phyloP scores from a whole-genome alignment of 2,888 invertebrate genomes.

The Cryptus armator region DNA sequence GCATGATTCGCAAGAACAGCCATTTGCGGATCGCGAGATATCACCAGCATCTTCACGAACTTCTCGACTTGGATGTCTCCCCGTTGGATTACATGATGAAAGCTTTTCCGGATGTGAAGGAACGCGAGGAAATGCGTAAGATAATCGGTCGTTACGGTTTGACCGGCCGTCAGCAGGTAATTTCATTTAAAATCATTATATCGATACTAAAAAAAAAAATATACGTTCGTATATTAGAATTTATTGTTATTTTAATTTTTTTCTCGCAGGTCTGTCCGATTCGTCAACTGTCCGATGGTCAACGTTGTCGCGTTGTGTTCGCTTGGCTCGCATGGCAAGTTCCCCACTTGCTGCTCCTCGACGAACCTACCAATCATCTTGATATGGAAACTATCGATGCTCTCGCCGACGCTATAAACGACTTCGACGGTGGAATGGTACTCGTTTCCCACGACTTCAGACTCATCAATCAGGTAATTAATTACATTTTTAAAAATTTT shows the following conservation, averaged over 20 bases:
- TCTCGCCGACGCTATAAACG: slow-evolving; percentile 98
- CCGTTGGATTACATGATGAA: slow-evolving; percentile 99
- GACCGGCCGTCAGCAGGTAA: slow-evolving; percentile 97
- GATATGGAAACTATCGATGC: slow-evolving; percentile 99
- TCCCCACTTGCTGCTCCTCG: slow-evolving; percentile 95
- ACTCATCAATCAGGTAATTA: slow-evolving; percentile 96
- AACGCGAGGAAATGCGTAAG: slow-evolving; percentile 99
- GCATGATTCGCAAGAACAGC: slow-evolving; percentile 99
- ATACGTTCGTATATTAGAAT: neutral
- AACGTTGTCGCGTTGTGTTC: slow-evolving; percentile 99
- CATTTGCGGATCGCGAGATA: slow-evolving; percentile 99
- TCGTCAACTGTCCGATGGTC: slow-evolving; percentile 98
- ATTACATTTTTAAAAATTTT: neutral
- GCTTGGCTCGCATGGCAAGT: slow-evolving; percentile 99
- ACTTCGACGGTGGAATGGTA: slow-evolving; percentile 99
- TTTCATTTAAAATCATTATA: slow-evolving; percentile 5
- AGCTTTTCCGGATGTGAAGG: slow-evolving; percentile 98
- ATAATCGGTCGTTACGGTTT: slow-evolving; percentile 99
- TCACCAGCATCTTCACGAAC: slow-evolving; percentile 99
- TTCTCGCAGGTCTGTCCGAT: slow-evolving; percentile 93
- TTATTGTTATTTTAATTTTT: neutral
- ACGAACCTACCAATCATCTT: slow-evolving; percentile 97
- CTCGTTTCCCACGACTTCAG: slow-evolving; percentile 99
- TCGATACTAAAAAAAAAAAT: slow-evolving; percentile 1
- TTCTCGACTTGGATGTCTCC: slow-evolving; percentile 96